Percentiles rank a stretch among this genome's conserved stretches.
These are phyloP conservation scores for Sitophilus oryzae DNA, from an alignment of 1,140 invertebrate species.

Conservation along the genomic window DNA sequence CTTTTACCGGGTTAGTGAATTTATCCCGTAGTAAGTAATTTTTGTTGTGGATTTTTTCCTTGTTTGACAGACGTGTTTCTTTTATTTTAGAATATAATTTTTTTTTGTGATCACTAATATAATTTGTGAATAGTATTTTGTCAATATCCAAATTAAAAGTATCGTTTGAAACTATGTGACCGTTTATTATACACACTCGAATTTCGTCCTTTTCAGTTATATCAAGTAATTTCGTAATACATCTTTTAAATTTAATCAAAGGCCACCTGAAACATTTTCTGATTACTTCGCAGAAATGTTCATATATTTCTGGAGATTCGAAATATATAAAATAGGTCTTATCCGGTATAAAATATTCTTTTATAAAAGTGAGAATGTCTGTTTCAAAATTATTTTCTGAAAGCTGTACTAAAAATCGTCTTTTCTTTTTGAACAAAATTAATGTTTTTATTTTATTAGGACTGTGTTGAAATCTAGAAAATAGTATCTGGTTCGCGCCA, in stretches of 20 bases:
- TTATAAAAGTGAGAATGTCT: slow-evolving; percentile 11
- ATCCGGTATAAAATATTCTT: slow-evolving; percentile 1
- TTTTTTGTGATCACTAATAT: neutral
- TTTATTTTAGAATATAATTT: neutral
- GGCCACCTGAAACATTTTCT: slow-evolving; percentile 5
- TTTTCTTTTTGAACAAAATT: slow-evolving; percentile 20
- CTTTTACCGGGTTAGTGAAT: neutral
- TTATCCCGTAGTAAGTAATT: neutral
- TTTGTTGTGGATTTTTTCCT: neutral
- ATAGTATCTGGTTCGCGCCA: slow-evolving; percentile 17
- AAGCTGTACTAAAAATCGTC: slow-evolving; percentile 9
- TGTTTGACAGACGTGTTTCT: neutral
- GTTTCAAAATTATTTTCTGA: too few species aligned
- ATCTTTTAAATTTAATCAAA: slow-evolving; percentile 13
- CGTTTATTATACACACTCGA: neutral
- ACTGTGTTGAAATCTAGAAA: slow-evolving; percentile 5
- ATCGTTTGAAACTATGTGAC: neutral
- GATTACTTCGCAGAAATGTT: neutral
- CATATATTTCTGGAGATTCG: slow-evolving; percentile 9
- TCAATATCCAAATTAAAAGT: neutral
- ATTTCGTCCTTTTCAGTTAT: too few species aligned
- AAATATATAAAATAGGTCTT: slow-evolving; percentile 7
- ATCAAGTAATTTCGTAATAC: neutral
- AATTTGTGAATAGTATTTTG: neutral
- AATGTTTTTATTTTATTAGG: slow-evolving; percentile 14